Conservation (phyloP, 1,140 invertebrate genomes). For the Brachionus sp. region DNA sequence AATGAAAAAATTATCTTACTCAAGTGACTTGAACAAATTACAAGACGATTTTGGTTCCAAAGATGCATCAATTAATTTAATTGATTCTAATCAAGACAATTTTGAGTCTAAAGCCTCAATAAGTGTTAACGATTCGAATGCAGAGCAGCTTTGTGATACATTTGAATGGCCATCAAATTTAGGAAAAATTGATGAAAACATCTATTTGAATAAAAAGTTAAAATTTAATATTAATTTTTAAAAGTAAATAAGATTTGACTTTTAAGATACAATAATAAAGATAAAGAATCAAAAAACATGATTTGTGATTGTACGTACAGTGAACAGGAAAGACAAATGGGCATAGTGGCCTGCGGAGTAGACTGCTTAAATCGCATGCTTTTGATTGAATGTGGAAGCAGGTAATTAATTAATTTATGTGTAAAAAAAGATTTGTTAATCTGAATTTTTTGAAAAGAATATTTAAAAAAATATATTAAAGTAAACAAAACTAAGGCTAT, state of each 20-base stretch:
- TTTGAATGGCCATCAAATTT: not conserved
- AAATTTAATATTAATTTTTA: not conserved
- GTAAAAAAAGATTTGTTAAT: no score
- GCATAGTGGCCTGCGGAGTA: conserved; percentile 82
- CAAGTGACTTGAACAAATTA: not conserved
- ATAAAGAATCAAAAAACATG: conserved; percentile 69
- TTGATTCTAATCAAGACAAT: not conserved
- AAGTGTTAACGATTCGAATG: not conserved
- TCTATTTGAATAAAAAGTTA: not conserved
- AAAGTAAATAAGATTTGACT: not conserved
- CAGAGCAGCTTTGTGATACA: not conserved
- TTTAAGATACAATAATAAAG: conserved; percentile 10
- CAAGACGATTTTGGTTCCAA: not conserved
- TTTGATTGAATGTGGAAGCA: conserved; percentile 81
- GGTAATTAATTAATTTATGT: not conserved
- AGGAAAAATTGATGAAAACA: conserved; percentile 10
- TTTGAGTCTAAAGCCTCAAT: not conserved
- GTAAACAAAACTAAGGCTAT: no score
- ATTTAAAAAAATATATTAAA: not conserved
- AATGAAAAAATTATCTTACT: not conserved
- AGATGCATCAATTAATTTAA: not conserved
- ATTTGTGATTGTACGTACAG: conserved; percentile 88
- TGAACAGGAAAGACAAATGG: conserved; percentile 74
- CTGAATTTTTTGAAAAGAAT: conserved; percentile 2
- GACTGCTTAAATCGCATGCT: conserved; percentile 92